These are phyloP conservation scores for Aix galericulata DNA, from an alignment of 2,113 vertebrate species.

Conservation along the genomic window DNA sequence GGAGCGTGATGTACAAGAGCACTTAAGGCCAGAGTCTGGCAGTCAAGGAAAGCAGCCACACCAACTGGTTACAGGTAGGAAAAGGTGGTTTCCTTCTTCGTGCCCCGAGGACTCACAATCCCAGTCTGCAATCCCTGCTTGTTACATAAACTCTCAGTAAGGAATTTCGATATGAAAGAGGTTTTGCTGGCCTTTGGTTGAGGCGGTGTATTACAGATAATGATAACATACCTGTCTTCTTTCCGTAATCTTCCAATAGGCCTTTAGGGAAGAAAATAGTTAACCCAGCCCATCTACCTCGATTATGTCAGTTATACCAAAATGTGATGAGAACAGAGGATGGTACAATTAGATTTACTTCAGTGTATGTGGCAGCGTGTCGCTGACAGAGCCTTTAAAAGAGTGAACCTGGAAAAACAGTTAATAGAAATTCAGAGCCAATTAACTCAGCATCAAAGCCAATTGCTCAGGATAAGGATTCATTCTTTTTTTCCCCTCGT, in stretches of 20 bases:
- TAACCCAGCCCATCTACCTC: slow-evolving; percentile 1
- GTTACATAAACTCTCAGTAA: not conserved
- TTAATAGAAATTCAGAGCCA: not conserved
- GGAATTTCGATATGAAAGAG: slow-evolving; percentile 22
- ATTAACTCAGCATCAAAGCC: not conserved
- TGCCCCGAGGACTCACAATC: not conserved
- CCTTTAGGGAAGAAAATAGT: slow-evolving; percentile 26
- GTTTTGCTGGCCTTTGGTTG: slow-evolving; percentile 3
- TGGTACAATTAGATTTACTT: not conserved
- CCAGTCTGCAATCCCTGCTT: not conserved
- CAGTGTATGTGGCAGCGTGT: not conserved
- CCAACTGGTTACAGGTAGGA: slow-evolving; percentile 26
- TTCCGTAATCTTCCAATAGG: not conserved
- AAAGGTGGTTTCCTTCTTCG: not conserved
- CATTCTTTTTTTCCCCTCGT: not conserved
- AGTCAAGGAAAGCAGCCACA: slow-evolving; percentile 4
- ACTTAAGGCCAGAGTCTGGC: slow-evolving; percentile 29
- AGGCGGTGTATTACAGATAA: not conserved
- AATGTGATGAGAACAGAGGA: not conserved
- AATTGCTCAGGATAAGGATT: not conserved
- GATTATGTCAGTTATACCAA: not conserved
- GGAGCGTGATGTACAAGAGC: not conserved
- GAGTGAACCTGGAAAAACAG: not conserved
- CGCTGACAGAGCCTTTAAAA: not conserved
- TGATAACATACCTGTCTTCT: not conserved